Base-by-base conservation (phyloP, 2,113 vertebrate genomes). In the Condylura cristata region DNA sequence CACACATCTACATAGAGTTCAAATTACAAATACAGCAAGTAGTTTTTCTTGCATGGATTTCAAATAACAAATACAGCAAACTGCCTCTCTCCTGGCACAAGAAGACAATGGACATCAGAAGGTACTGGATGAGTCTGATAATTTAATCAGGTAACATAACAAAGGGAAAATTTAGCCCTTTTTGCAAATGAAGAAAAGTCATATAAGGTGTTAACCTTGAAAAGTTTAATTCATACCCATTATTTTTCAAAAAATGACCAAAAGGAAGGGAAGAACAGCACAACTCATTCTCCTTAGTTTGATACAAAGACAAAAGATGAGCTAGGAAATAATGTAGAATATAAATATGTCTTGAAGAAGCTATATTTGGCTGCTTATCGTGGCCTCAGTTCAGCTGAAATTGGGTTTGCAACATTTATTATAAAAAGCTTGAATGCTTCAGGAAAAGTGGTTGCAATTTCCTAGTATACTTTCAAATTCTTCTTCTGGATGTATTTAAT, bases 321-420 rank as follows among this genome's bases (percentile, higher is more conserved):
- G 63, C 60, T 46, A 86, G 51, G 61, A 90, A 94, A 91, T 89
- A 75, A 91, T 75, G 76, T 1, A 86, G 75, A 86, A 79, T 79
- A 89, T 65, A 94, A 39, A 93, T 93, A 92, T 44, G 74, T 22
- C 86, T 84, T 78, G 68, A 86, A 95, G 78, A 71, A 95, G 76
- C 71, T 89, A 91, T 95, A 96, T 95, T 94, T 93, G 86, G 95
- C 86, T 65, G 6, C 3, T 96, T 34, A 6, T 13, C 85, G 66
- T 96, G 86, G 95, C 80, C 79, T 89, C 56, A 65, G 83, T 71
- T 89, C 83, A 83, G 61, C n/a, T 85, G 61, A 91, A 95, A 95
- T 18, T 93, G 86, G 51, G 95, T 81, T 94, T 94, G 95, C 22
- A 95, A 84, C 91, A 95, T 94, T 97, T 94, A 96, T 94, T 89